Evolutionary conservation across 2,888 invertebrate genomes (phyloP).

Genomic region (Oxystoma pomonae): DNA sequence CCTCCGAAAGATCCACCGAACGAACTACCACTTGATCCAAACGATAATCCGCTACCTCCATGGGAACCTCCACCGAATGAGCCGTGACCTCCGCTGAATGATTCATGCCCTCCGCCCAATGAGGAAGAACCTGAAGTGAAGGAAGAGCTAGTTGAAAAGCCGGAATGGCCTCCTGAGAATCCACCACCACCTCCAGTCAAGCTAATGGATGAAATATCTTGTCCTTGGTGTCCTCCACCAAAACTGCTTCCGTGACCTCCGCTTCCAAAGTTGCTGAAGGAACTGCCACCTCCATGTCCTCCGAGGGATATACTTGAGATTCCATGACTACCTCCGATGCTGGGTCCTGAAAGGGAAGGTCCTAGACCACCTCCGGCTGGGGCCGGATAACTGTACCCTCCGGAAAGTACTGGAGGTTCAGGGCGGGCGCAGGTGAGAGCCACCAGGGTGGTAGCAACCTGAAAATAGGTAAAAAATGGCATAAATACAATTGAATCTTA

Average conservation of each 20-base stretch:
- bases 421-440: conserved; percentile 18
- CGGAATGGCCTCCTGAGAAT: conserved; percentile 3
- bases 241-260: background rate
- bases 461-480: no score
- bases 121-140: conserved; percentile 2
- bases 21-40: conserved; percentile 1
- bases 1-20: background rate
- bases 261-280: background rate
- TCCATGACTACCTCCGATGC: conserved; percentile 23
- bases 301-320: conserved; percentile 18
- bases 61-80: conserved; percentile 6
- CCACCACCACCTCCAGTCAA: conserved; percentile 7
- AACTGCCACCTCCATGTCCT: conserved; percentile 9
- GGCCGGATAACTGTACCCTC: conserved; percentile 22
- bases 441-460: conserved; percentile 13
- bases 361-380: conserved; percentile 17
- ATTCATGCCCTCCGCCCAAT: background rate
- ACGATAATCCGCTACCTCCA: conserved; percentile 2
- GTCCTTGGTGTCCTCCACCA: conserved; percentile 7
- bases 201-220: background rate
- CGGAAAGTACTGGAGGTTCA: conserved; percentile 11
- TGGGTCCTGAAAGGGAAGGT: conserved; percentile 16
- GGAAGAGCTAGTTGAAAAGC: background rate
- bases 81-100: conserved; percentile 8
- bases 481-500: no score